These are phyloP conservation scores for Cryptoprocta ferox DNA, from an alignment of 2,797 vertebrate species.

Conservation along the genomic window DNA sequence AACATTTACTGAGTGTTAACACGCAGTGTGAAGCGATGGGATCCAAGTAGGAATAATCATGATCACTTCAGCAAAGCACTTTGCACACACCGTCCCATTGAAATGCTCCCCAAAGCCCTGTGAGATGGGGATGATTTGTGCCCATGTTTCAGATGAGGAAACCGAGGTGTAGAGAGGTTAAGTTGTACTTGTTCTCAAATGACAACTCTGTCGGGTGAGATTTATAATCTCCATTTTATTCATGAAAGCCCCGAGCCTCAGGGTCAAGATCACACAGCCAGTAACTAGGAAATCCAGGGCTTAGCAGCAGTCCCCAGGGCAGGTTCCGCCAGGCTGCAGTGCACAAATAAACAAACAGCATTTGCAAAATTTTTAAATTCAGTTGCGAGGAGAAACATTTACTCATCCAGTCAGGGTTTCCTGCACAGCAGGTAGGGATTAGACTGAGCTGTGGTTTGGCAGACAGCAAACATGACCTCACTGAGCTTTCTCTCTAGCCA, in stretches of 20 bases:
- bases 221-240: neutral
- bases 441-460: neutral
- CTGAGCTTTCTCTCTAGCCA: neutral
- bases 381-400: neutral
- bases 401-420: neutral
- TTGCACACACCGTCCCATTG: neutral
- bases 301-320: neutral
- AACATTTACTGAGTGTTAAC: constrained; percentile 50
- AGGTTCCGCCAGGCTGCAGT: neutral
- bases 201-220: neutral
- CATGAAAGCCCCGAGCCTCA: neutral
- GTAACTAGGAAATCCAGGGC: neutral
- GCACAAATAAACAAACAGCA: neutral
- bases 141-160: constrained; percentile 1
- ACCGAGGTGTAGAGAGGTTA: neutral
- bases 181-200: neutral
- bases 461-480: neutral
- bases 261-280: neutral
- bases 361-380: neutral
- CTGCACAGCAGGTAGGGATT: neutral
- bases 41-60: neutral
- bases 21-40: neutral
- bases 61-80: neutral
- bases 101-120: neutral
- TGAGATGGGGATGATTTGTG: neutral